Evolutionary conservation across 2,888 invertebrate genomes (phyloP).

Genomic region (Melinaea marsaeus): DNA sequence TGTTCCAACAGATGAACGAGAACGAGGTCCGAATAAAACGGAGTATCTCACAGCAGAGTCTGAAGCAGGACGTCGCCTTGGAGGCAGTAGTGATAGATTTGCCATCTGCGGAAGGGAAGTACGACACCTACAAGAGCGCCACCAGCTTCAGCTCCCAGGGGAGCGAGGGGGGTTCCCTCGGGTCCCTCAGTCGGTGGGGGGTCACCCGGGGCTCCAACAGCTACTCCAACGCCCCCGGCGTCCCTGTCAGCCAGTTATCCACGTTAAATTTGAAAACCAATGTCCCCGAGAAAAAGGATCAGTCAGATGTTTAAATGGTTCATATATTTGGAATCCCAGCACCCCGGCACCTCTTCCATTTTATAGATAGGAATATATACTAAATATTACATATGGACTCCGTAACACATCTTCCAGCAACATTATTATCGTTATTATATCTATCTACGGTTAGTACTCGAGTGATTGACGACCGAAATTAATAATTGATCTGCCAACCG

Average conservation of each 20-base stretch:
- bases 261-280: slow-evolving; percentile 58
- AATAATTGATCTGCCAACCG: neutral
- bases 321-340: neutral
- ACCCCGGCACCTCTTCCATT: neutral
- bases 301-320: slow-evolving; percentile 44
- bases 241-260: slow-evolving; percentile 65
- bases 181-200: slow-evolving; percentile 69
- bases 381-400: neutral
- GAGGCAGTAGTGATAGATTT: slow-evolving; percentile 69
- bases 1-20: slow-evolving; percentile 40
- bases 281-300: slow-evolving; percentile 41
- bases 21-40: slow-evolving; percentile 44
- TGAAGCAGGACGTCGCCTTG: slow-evolving; percentile 62
- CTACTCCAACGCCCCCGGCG: slow-evolving; percentile 49
- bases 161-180: slow-evolving; percentile 37
- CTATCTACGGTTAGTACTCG: no score
- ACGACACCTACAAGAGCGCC: slow-evolving; percentile 49
- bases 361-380: neutral
- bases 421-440: no score
- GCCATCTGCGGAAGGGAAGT: slow-evolving; percentile 49
- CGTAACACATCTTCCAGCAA: no score
- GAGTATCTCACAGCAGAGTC: slow-evolving; percentile 61
- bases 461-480: neutral
- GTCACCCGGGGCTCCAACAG: slow-evolving; percentile 71
- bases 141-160: slow-evolving; percentile 42